Conservation (phyloP, 2,113 vertebrate species). For the Scolopax mira region DNA sequence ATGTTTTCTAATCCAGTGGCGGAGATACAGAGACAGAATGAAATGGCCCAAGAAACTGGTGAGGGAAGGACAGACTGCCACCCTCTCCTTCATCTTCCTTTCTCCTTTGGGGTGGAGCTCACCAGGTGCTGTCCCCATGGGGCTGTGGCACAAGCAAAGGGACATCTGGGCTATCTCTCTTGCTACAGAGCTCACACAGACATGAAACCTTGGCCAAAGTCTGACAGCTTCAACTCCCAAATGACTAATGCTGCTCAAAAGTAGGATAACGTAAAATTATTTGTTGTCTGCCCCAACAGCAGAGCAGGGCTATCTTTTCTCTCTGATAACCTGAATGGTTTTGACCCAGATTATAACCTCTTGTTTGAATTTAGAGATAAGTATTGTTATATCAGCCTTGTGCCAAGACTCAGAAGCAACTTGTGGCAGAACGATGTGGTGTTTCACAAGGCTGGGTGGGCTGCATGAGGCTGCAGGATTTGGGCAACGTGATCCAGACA, state of each 20-base stretch:
- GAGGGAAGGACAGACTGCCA: neutral
- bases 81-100: neutral
- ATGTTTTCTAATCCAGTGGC: neutral
- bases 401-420: neutral
- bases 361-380: neutral
- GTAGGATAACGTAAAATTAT: neutral
- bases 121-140: neutral
- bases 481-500: fast-evolving
- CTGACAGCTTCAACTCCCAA: neutral
- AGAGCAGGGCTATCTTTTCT: neutral
- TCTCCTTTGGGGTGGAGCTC: neutral
- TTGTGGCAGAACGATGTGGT: neutral
- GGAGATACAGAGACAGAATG: neutral
- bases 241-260: neutral
- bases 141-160: neutral
- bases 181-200: neutral
- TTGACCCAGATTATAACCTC: neutral
- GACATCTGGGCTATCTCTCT: neutral
- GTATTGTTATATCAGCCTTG: neutral
- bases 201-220: neutral
- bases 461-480: neutral
- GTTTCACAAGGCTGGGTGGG: neutral
- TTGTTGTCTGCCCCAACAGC: neutral
- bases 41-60: neutral
- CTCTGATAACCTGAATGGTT: neutral